Conservation (phyloP, 2,113 vertebrate genomes). For the Vulpes ferrilata region DNA sequence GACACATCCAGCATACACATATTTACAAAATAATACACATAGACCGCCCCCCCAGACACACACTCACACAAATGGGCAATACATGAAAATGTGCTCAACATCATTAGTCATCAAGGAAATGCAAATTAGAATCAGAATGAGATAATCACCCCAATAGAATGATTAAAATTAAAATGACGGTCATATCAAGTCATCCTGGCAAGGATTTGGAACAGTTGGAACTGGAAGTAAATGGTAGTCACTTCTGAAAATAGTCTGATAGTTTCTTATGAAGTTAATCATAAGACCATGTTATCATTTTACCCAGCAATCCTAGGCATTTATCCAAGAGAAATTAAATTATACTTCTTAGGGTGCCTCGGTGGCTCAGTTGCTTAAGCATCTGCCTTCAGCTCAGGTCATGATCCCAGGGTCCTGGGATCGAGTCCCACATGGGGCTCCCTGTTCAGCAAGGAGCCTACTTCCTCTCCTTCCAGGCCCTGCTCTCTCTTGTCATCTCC, state of each 20-base stretch:
- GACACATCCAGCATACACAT: background rate
- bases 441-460: too few species aligned
- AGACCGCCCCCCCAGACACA: background rate
- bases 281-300: background rate
- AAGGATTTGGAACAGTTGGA: background rate
- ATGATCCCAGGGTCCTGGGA: too few species aligned
- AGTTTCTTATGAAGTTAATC: background rate
- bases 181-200: background rate
- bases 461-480: too few species aligned
- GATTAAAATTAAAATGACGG: background rate
- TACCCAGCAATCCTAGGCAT: background rate
- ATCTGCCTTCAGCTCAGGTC: too few species aligned
- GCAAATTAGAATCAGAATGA: background rate
- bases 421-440: too few species aligned
- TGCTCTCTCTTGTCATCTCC: too few species aligned
- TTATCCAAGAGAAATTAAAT: slow-evolving; percentile 39
- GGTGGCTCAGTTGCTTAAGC: too few species aligned
- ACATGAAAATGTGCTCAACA: background rate
- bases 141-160: background rate
- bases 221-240: background rate
- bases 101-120: background rate
- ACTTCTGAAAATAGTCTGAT: background rate
- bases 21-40: background rate
- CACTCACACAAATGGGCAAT: background rate
- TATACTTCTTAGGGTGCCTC: background rate